phyloP scores from a whole-genome alignment of 23 tunicate genomes.

The Ascidia mentula region DNA sequence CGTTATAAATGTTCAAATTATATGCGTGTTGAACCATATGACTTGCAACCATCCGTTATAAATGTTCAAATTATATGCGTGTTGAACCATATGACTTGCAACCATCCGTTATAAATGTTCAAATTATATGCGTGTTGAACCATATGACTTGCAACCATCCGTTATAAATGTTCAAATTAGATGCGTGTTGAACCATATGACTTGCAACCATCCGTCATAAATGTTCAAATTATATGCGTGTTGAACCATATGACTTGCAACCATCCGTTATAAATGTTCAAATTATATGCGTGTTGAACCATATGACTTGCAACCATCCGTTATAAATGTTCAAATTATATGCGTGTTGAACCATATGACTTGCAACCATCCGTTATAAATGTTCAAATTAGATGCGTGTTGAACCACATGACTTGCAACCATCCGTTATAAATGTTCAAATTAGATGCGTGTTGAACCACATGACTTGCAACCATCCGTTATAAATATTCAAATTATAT shows the following conservation, averaged over 20 bases:
- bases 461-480: conserved; percentile 15
- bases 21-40: conserved; percentile 1
- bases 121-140: conserved; percentile 17
- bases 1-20: too few species aligned
- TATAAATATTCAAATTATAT: too few species aligned
- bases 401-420: conserved; percentile 10
- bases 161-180: too few species aligned
- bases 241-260: conserved; percentile 5
- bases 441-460: conserved; percentile 19
- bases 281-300: conserved; percentile 17
- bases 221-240: too few species aligned
- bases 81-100: not conserved
- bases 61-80: too few species aligned
- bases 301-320: conserved; percentile 15
- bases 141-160: conserved; percentile 14
- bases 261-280: too few species aligned
- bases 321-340: too few species aligned
- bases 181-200: not conserved
- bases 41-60: too few species aligned
- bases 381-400: conserved; percentile 29
- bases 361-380: too few species aligned
- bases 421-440: too few species aligned
- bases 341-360: not conserved
- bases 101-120: too few species aligned
- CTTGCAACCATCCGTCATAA: too few species aligned